These are phyloP conservation scores for Cotesia congregata DNA, from an alignment of 2,888 invertebrate genomes.

Conservation along the genomic window DNA sequence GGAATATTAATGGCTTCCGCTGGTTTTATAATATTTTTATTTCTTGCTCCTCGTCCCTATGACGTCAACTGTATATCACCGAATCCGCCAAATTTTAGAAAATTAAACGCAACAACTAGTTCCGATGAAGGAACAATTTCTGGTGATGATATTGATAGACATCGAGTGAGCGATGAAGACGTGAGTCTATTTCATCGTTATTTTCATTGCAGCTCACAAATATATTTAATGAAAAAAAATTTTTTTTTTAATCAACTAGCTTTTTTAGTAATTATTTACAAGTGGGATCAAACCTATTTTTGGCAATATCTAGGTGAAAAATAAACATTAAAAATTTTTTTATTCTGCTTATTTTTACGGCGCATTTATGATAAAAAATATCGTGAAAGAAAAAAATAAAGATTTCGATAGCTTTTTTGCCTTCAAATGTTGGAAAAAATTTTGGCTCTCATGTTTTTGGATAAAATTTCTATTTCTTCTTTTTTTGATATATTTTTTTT, in stretches of 20 bases:
- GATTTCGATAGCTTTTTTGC: too few relatives aligned
- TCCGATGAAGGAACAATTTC: slow-evolving; percentile 60
- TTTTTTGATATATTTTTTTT: too few relatives aligned
- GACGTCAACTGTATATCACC: slow-evolving; percentile 78
- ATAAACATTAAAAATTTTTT: too few relatives aligned
- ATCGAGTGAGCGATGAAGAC: slow-evolving; percentile 51
- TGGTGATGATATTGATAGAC: slow-evolving; percentile 52
- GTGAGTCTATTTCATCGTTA: slow-evolving; percentile 55
- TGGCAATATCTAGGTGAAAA: too few relatives aligned
- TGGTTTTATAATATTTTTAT: slow-evolving; percentile 84
- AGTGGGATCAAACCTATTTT: too few relatives aligned
- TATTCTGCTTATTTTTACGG: too few relatives aligned
- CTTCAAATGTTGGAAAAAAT: too few relatives aligned
- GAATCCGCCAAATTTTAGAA: slow-evolving; percentile 58
- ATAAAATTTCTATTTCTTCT: too few relatives aligned
- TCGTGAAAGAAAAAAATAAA: too few relatives aligned
- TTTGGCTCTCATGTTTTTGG: too few relatives aligned
- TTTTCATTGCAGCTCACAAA: neutral
- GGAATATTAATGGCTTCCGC: slow-evolving; percentile 83
- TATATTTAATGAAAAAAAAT: neutral
- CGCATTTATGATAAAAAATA: too few relatives aligned
- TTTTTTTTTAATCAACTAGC: slow-evolving; percentile 21
- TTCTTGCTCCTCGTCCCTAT: slow-evolving; percentile 86
- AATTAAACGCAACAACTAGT: slow-evolving; percentile 58
- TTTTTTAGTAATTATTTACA: neutral